Conservation (phyloP, 2,797 vertebrate species). For the Muscicapa comitata region DNA sequence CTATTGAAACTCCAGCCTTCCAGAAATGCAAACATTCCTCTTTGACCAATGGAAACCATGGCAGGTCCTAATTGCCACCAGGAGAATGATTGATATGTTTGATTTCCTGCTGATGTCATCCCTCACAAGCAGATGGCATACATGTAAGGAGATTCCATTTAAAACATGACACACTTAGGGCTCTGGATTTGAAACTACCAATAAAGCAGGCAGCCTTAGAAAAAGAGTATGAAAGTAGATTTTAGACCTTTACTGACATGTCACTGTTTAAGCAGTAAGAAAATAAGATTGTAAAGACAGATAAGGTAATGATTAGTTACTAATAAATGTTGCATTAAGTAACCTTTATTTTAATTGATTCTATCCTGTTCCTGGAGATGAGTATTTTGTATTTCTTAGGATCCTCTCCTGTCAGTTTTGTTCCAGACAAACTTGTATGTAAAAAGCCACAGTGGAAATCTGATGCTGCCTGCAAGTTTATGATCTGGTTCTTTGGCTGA, state of each 20-base stretch:
- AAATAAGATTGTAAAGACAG: neutral
- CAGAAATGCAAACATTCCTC: neutral
- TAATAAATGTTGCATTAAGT: neutral
- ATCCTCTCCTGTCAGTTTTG: neutral
- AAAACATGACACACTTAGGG: no score
- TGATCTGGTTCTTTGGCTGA: neutral
- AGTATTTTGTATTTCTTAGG: neutral
- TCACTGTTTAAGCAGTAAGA: neutral
- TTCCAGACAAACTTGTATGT: neutral
- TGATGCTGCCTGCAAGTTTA: neutral
- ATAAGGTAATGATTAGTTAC: neutral
- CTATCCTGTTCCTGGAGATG: neutral
- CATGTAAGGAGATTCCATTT: neutral
- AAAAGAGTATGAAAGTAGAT: neutral
- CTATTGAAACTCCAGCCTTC: neutral
- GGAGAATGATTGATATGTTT: neutral
- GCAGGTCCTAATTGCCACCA: neutral
- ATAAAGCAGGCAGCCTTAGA: no score
- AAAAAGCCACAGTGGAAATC: neutral
- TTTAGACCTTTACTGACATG: neutral
- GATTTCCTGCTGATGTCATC: neutral
- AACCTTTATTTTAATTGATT: neutral
- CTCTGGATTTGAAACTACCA: no score
- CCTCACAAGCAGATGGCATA: neutral
- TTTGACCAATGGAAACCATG: neutral